These are phyloP conservation scores for Capitulum mitella DNA, from an alignment of 2,888 invertebrate species.

Conservation along the genomic window DNA sequence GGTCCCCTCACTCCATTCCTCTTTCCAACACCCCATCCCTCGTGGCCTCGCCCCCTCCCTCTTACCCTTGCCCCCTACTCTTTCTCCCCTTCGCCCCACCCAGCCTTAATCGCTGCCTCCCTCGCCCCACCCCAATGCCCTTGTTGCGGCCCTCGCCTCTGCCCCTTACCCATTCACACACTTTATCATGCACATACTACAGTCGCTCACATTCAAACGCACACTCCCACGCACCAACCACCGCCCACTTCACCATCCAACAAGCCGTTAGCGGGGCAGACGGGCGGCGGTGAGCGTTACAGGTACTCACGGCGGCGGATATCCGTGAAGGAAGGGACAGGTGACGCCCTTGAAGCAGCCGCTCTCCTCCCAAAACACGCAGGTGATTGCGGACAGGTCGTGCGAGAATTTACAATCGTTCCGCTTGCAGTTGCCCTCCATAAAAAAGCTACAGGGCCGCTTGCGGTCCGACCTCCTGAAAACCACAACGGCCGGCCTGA, in stretches of 20 bases:
- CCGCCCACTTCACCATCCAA: background rate
- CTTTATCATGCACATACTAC: background rate
- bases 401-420: constrained; percentile 49
- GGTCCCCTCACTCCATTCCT: too few species aligned
- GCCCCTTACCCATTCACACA: background rate
- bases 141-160: too few species aligned
- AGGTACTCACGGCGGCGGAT: constrained; percentile 33
- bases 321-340: constrained; percentile 36
- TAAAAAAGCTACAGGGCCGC: constrained; percentile 47
- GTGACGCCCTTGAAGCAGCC: constrained; percentile 46
- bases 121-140: too few species aligned
- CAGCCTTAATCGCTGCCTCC: too few species aligned
- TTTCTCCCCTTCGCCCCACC: too few species aligned
- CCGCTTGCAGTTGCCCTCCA: constrained; percentile 48
- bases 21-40: too few species aligned
- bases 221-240: background rate
- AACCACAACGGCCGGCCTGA: background rate
- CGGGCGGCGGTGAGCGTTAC: constrained; percentile 17
- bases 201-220: background rate
- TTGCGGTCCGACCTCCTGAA: constrained; percentile 30
- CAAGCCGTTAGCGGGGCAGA: background rate
- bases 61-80: too few species aligned
- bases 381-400: constrained; percentile 47
- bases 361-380: constrained; percentile 47
- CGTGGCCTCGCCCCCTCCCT: too few species aligned